Base-by-base conservation (phyloP, 2,797 vertebrate genomes). In the Mycteria americana region DNA sequence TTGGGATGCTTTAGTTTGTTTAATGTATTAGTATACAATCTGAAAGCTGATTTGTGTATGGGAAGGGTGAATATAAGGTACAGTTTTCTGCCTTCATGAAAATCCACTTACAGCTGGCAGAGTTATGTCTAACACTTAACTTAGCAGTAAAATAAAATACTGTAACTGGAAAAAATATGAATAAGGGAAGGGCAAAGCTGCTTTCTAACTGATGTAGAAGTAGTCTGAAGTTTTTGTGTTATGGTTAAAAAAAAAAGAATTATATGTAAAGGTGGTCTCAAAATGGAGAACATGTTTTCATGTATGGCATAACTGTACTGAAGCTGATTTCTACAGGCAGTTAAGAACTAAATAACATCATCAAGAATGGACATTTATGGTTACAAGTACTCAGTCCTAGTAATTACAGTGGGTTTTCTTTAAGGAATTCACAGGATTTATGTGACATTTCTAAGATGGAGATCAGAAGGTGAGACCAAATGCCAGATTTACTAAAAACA, bases 211-310 rank as follows among this genome's bases (percentile, higher is more conserved):
- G 10, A 33, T 46, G 4, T 7, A 75, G 21, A 70, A 83, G n/a
- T 33, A 64, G 21, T 43, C 10, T 46, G 35, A 68, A 89, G 14
- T 15, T 91, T 65, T 39, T 63, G 9, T 65, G 31, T 48, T 81
- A 18, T 0, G 4, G 13, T 84, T 53, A 48, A 30, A 11, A 51
- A 11, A n/a, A 7, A 10, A 7, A 1, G 5, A 43, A 45, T 24
- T 2, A 15, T 37, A 12, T 28, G 3, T 81, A 45, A 64, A 60
- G 5, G 3, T 43, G 43, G 17, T 69, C 14, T 86, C 9, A 48
- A 59, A 86, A 74, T 31, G 23, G 23, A 59, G 48, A 54, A 25
- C 9, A 5, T 22, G 4, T 77, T 74, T 95, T 69, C 18, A 7
- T 43, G 4, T 25, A 45, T 83, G 23, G 3, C 4, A 4, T 76